Conservation (phyloP, 2,797 vertebrate species). For the Chiroxiphia lanceolata region DNA sequence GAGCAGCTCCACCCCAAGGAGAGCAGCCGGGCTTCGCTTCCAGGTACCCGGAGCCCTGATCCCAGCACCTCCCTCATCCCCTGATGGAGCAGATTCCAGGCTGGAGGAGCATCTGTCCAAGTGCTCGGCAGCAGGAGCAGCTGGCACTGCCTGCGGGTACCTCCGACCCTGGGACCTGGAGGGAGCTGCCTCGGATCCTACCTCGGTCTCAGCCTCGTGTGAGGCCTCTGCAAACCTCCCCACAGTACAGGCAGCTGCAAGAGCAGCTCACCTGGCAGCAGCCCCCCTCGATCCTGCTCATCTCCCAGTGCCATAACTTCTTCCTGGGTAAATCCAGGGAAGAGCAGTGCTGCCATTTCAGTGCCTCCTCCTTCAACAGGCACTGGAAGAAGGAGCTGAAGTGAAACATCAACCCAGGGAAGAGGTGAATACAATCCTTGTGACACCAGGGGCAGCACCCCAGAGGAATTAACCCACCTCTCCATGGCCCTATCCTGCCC, state of each 20-base stretch:
- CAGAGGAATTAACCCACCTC: background rate
- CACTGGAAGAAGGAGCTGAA: rapidly evolving
- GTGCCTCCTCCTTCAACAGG: rapidly evolving
- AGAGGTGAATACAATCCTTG: background rate
- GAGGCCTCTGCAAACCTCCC: background rate
- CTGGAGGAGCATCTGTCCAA: background rate
- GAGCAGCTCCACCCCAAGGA: background rate
- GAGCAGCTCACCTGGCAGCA: background rate
- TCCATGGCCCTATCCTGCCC: rapidly evolving
- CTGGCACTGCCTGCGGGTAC: background rate
- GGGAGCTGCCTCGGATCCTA: background rate
- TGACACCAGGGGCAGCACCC: background rate
- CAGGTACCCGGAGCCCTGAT: rapidly evolving
- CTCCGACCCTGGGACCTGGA: background rate
- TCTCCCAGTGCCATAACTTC: rapidly evolving
- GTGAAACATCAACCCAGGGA: background rate
- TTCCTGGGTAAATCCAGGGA: rapidly evolving
- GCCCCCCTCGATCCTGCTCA: background rate
- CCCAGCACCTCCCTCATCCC: rapidly evolving
- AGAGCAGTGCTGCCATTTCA: background rate
- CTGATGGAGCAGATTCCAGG: background rate
- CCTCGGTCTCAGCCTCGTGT: rapidly evolving
- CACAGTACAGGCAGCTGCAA: background rate
- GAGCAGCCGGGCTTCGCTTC: rapidly evolving
- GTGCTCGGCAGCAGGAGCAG: rapidly evolving